Evolutionary conservation across 2,113 vertebrate genomes (phyloP).

Genomic region (Propithecus coquereli): DNA sequence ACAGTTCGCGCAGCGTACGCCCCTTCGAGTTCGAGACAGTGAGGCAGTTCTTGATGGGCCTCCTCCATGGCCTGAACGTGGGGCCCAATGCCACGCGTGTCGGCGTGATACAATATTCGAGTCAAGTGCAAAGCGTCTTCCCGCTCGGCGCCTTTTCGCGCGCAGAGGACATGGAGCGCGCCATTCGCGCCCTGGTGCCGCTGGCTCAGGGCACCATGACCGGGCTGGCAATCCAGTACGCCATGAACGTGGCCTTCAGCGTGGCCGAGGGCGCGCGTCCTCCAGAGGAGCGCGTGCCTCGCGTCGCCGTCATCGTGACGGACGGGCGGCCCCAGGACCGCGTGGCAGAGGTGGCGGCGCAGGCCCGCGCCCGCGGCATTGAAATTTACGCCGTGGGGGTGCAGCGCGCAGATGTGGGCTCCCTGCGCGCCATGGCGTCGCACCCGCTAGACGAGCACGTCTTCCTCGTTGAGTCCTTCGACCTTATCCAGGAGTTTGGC

Average conservation of each 20-base stretch:
- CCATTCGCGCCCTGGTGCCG: constrained; percentile 91
- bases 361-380: constrained; percentile 91
- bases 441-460: constrained; percentile 94
- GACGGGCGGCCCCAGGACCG: constrained; percentile 97
- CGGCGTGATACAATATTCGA: constrained; percentile 97
- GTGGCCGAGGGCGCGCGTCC: constrained; percentile 88
- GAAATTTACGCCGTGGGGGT: constrained; percentile 97
- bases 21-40: constrained; percentile 96
- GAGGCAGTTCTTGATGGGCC: constrained; percentile 95
- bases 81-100: constrained; percentile 90
- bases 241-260: constrained; percentile 93
- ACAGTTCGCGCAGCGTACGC: constrained; percentile 96
- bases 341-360: constrained; percentile 91
- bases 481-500: constrained; percentile 95
- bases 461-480: constrained; percentile 96
- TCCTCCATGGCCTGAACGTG: constrained; percentile 90
- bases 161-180: constrained; percentile 88
- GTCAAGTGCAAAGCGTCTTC: constrained; percentile 96
- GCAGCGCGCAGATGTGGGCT: constrained; percentile 94
- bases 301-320: constrained; percentile 92
- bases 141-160: constrained; percentile 89
- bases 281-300: constrained; percentile 84
- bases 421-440: constrained; percentile 94
- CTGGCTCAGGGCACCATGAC: constrained; percentile 99
- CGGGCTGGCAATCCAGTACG: constrained; percentile 93